A percentile compares a stretch with the other conserved stretches of the same genome.
Evolutionary conservation across 2,888 invertebrate genomes (phyloP).

Genomic region (Clostera curtula): DNA sequence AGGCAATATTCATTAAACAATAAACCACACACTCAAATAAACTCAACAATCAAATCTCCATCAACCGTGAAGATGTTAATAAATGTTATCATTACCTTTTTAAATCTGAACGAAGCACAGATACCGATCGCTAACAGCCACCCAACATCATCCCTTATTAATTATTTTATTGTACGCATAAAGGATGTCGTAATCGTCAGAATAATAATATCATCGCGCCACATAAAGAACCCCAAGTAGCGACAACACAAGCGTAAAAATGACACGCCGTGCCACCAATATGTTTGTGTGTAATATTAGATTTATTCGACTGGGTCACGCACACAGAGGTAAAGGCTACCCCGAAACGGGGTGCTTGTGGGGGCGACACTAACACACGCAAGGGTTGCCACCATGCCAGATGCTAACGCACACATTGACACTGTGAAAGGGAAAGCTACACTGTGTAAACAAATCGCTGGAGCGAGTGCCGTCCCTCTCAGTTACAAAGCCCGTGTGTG

Average conservation of each 20-base stretch:
- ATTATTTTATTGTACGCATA: constrained; percentile 75
- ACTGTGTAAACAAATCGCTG: constrained; percentile 71
- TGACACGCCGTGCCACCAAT: constrained; percentile 68
- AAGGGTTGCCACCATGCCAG: constrained; percentile 55
- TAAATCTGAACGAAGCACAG: constrained; percentile 54
- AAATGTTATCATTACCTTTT: constrained; percentile 55
- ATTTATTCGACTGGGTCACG: constrained; percentile 74
- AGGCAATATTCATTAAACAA: constrained; percentile 17
- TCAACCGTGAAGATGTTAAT: constrained; percentile 44
- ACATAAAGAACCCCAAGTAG: constrained; percentile 71
- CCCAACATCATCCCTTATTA: constrained; percentile 72
- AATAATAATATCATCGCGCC: constrained; percentile 73
- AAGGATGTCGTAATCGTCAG: constrained; percentile 73
- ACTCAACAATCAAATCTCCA: constrained; percentile 35
- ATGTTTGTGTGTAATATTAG: constrained; percentile 73
- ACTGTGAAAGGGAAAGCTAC: constrained; percentile 69
- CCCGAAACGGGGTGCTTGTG: constrained; percentile 61
- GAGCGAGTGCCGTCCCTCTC: constrained; percentile 62
- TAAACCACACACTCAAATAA: constrained; percentile 23
- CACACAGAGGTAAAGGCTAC: constrained; percentile 51
- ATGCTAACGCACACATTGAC: constrained; percentile 62
- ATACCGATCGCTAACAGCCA: constrained; percentile 66
- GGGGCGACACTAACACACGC: constrained; percentile 54
- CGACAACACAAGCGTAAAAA: constrained; percentile 73
- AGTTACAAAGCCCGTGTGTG: constrained; percentile 58